phyloP scores from a whole-genome alignment of 2,797 vertebrate species.

The Phyllotis vaccarum region DNA sequence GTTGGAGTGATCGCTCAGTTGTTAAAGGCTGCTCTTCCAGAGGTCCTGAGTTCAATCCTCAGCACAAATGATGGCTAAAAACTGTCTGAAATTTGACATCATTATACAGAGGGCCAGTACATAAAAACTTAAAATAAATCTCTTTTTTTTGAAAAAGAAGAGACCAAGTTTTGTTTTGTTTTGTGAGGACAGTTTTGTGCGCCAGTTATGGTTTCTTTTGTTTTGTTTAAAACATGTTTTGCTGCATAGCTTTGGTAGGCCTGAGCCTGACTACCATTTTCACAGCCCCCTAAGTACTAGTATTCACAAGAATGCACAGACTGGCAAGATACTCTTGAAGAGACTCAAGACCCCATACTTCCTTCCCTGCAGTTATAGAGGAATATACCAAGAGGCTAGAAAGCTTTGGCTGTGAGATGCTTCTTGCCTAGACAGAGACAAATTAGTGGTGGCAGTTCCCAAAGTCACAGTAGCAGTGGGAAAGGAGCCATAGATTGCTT shows the following conservation, averaged over 20 bases:
- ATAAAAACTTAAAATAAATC: background rate
- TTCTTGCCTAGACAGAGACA: background rate
- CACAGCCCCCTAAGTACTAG: background rate
- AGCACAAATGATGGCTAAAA: background rate
- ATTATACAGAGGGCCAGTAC: background rate
- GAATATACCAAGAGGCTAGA: conserved; percentile 20
- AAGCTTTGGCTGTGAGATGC: background rate
- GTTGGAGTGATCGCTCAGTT: background rate
- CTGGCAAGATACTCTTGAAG: conserved; percentile 9
- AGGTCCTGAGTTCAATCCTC: background rate
- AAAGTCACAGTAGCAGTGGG: background rate
- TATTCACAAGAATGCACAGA: background rate
- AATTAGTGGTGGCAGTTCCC: background rate
- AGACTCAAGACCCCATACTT: conserved; percentile 17
- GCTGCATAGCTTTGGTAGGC: background rate
- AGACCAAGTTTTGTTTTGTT: background rate
- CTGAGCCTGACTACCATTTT: background rate
- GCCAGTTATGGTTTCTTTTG: background rate
- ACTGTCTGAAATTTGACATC: background rate
- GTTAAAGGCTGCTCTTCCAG: background rate
- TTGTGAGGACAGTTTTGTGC: background rate
- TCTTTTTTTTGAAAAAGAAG: too few relatives aligned
- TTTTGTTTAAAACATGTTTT: background rate
- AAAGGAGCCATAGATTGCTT: conserved; percentile 33
- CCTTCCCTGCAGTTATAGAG: background rate